A percentile compares a stretch with the other conserved stretches of the same genome.
Evolutionary conservation across 2,113 vertebrate species (phyloP).

Genomic region (Bettongia penicillata): DNA sequence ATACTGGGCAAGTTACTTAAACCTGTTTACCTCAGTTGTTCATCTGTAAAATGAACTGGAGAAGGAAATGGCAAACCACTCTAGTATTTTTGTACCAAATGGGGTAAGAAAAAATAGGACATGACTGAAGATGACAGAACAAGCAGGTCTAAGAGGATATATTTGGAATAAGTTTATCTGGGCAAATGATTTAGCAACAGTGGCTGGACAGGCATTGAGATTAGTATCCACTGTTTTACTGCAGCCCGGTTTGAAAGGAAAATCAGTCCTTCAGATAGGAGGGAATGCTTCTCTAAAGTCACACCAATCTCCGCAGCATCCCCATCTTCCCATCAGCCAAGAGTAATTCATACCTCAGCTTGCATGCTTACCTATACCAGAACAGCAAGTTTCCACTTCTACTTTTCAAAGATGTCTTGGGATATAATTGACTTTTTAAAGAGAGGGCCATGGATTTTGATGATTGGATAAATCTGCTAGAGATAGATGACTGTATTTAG

Average conservation of each 20-base stretch:
- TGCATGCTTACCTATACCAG: neutral
- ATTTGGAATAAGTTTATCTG: neutral
- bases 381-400: neutral
- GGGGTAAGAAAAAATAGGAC: neutral
- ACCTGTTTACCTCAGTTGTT: neutral
- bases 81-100: too few species aligned
- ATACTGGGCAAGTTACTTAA: neutral
- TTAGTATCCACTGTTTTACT: neutral
- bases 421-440: constrained; percentile 26
- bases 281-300: neutral
- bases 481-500: constrained; percentile 2
- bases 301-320: neutral
- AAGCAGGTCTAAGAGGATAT: neutral
- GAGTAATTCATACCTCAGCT: neutral
- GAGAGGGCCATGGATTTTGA: constrained; percentile 7
- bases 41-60: neutral
- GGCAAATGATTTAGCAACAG: neutral
- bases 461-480: neutral
- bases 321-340: neutral
- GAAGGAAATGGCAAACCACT: neutral
- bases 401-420: constrained; percentile 58
- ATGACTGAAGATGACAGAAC: neutral
- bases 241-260: neutral
- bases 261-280: neutral
- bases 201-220: neutral